Evolutionary conservation across 2,888 invertebrate genomes (phyloP), one percentile per base, ranked within the genome.

Genomic region (Drosophila affinis): DNA sequence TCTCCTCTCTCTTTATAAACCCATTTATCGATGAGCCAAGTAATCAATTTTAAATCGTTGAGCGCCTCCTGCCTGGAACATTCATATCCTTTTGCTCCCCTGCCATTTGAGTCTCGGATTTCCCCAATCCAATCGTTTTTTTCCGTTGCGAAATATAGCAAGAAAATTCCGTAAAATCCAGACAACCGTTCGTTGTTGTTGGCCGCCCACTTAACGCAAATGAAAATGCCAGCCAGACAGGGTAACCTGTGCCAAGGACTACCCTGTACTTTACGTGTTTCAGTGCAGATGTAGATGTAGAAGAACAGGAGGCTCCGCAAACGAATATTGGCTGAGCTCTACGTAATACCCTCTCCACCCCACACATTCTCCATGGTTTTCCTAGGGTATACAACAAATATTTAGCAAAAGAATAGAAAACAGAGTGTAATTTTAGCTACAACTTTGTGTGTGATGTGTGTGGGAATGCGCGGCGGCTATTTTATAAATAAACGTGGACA

Each of bases 401-500:
- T 46, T 39, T 6, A 39, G 39, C 39, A 39, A n/a, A 14, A 39
- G 14, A 63, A 51, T 51, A 63, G 45, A 54, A 68, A 69, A 55
- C 48, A 24, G 2, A 17, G 52, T 70, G 52, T 70, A 70, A 69
- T 61, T 70, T 70, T 72, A 56, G 72, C 70, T 52, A 61, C 55
- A 70, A 61, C 46, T 71, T 78, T 74, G 77, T 68, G 39, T 74
- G 77, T 68, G 39, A 7, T 39, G 39, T 39, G 39, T 68, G 61
- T 67, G 79, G 70, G 65, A 64, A 67, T 68, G 68, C 79, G 62
- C 79, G 62, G 62, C 74, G 69, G 67, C 71, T 77, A 49, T 70
- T 73, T 84, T 81, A 83, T 74, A 81, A 81, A 87, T 81, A 81
- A 81, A 84, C 76, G 69, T 76, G 73, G 77, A 80, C 87, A 79